Evolutionary conservation across 2,113 vertebrate species (phyloP), one percentile per base, ranked within the genome.

Genomic region (Pollachius pollachius): DNA sequence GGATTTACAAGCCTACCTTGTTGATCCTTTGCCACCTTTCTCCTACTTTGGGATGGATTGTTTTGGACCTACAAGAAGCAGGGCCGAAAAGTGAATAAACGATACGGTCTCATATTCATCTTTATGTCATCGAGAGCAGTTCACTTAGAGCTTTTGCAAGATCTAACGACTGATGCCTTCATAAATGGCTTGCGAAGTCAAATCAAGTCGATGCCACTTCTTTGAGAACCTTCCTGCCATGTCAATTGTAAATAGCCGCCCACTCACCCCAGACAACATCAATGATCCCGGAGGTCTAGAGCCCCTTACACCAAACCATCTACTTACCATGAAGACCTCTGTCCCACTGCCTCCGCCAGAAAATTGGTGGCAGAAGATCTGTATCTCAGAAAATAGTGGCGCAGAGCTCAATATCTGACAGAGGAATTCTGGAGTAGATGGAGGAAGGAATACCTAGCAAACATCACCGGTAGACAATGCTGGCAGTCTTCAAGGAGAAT

Each of bases 341-440:
- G 56, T 76, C 15, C 67, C 64, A 0, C 71, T 77, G 8, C 74
- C 63, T 27, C 66, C 73, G 30, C 66, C 73, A 54, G 74, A 70
- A 67, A 63, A 67, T 80, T 80, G 67, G 63, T 67, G 11, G 6
- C 21, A 37, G 78, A 76, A 59, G 67, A 76, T 27, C 15, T 76
- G 67, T 73, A 76, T 59, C 62, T 59, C 19, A 69, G 13, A 48
- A 75, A 76, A 59, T 65, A 73, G 52, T 76, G 78, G 73, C 56
- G 41, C 0, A 65, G 52, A 67, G 78, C 76, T 2, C 74, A 80
- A 19, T 80, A 80, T 16, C 57, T 76, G 30, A n/a, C n/a, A n/a
- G n/a, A n/a, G n/a, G n/a, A n/a, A 69, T 76, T 80, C 21, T 76
- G 78, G 70, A 60, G 64, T 23, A 72, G 73, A 67, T 80, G 73